Base-by-base conservation (phyloP, 2,113 vertebrate genomes). In the Capreolus pygargus region DNA sequence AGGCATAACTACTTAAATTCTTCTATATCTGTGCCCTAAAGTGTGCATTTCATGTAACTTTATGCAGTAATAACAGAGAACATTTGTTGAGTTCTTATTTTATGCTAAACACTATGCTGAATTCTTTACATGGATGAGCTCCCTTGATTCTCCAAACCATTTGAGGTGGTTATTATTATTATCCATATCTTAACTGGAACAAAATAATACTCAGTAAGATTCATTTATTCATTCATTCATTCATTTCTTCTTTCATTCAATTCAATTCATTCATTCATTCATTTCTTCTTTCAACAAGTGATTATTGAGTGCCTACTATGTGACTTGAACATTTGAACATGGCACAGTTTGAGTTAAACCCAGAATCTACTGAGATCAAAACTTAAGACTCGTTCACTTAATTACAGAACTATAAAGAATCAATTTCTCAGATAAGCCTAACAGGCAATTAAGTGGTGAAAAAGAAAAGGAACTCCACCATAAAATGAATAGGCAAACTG, bases 341-440 rank as follows among this genome's bases (percentile, higher is more conserved):
- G 50, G 15, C 47, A 87, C 23, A 74, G 58, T 33, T 93, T 94
- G 61, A 70, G 52, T 33, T 86, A 91, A 74, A 89, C 16, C 12
- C 64, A 94, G 28, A 98, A 81, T 88, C 86, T 94, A 43, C 81
- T 55, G 33, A 95, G 27, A 92, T 36, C 88, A 93, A 92, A 97
- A 79, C 45, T 82, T 33, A 90, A 61, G 78, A 89, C 3, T 76
- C 39, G 27, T 86, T 95, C 27, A 76, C 64, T 95, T 86, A 95
- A 92, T 96, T 81, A 96, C 12, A 94, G 90, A 94, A 95, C 83
- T 93, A 61, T 61, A 61, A 97, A 95, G 64, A 96, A 96, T 88
- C 76, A 64, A 50, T 91, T 95, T 94, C 76, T 95, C 87, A 96
- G 86, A 94, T 91, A 93, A 95, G 10, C 39, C 39, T 94, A 95